phyloP scores from a whole-genome alignment of 2,113 vertebrate genomes.

The Sprattus sprattus region DNA sequence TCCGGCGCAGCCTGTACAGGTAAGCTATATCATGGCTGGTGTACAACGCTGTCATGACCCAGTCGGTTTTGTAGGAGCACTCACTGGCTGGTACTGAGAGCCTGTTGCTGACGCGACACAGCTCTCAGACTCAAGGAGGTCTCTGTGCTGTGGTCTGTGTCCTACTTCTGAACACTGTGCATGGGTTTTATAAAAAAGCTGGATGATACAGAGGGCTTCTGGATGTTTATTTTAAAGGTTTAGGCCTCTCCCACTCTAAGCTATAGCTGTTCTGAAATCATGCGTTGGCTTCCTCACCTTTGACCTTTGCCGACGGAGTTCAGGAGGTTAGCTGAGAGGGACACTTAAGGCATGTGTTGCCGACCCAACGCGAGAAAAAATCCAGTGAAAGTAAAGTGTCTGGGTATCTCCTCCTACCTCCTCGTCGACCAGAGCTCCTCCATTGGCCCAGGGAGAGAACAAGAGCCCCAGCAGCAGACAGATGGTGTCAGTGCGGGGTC shows the following conservation, averaged over 20 bases:
- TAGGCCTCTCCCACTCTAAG: background rate
- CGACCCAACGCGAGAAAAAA: background rate
- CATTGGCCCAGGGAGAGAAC: background rate
- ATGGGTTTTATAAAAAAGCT: background rate
- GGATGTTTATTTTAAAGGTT: background rate
- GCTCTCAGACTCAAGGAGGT: background rate
- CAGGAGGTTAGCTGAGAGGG: background rate
- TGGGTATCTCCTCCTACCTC: conserved; percentile 41
- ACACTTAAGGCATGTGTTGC: background rate
- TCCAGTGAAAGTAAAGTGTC: background rate
- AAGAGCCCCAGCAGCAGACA: background rate
- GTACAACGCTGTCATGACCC: background rate
- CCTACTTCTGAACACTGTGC: background rate
- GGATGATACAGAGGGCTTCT: background rate
- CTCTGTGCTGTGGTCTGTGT: background rate
- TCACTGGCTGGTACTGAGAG: background rate
- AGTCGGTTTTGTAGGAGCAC: background rate
- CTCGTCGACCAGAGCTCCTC: conserved; percentile 45
- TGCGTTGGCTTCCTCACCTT: background rate
- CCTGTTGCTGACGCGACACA: background rate
- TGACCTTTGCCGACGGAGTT: background rate
- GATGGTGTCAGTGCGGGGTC: conserved; percentile 25
- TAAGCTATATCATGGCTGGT: background rate
- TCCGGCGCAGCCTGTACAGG: background rate
- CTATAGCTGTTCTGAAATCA: background rate